Percentiles rank a stretch among this genome's conserved stretches.
Conservation (phyloP, 2,888 invertebrate genomes). For the Eristalis pertinax region DNA sequence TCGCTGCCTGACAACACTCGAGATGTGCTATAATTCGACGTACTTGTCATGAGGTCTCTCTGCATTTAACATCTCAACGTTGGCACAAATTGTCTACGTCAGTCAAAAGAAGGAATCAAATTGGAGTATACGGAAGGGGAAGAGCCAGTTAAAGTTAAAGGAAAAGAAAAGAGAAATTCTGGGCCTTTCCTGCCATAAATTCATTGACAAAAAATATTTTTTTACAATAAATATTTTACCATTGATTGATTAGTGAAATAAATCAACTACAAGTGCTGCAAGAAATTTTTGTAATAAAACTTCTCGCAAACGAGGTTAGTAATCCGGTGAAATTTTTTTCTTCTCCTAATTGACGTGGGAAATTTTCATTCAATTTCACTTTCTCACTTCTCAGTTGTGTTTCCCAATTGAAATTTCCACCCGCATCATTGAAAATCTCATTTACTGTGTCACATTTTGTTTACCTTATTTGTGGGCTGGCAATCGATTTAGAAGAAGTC, state of each 20-base stretch:
- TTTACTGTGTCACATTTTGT: not conserved
- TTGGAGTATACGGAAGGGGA: not conserved
- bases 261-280: not conserved
- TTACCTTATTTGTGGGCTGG: not conserved
- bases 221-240: not conserved
- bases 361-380: slow-evolving; percentile 32
- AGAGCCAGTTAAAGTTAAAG: not conserved
- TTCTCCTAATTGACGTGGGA: slow-evolving; percentile 35
- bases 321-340: slow-evolving; percentile 13
- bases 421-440: not conserved
- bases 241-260: not conserved
- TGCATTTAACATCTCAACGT: slow-evolving; percentile 1
- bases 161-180: not conserved
- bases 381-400: slow-evolving; percentile 41
- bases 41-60: slow-evolving; percentile 19
- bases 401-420: slow-evolving; percentile 18
- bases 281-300: not conserved
- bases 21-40: slow-evolving; percentile 8
- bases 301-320: slow-evolving; percentile 37
- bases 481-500: not conserved
- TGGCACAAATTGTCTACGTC: slow-evolving; percentile 43
- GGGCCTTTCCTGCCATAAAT: not conserved
- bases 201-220: not conserved
- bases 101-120: slow-evolving; percentile 10
- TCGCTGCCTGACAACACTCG: slow-evolving; percentile 5